Evolutionary conservation across 2,888 invertebrate genomes (phyloP).

Genomic region (Mythimna pallens): DNA sequence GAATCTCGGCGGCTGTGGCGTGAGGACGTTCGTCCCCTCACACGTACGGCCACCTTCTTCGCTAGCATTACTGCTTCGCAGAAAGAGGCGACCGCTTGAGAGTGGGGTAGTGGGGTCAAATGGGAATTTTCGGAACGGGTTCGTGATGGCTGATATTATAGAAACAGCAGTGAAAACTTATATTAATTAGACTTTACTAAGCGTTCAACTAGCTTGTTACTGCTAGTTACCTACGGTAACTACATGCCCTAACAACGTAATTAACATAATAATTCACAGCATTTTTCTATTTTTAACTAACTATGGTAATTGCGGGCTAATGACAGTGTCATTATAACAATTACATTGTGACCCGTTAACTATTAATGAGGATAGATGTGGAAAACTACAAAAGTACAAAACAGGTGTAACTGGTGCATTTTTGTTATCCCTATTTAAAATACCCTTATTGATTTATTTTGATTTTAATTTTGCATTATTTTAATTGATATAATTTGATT

Average conservation of each 20-base stretch:
- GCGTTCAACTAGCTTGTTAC: not conserved
- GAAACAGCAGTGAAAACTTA: not conserved
- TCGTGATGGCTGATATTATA: too few species aligned
- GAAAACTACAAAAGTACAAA: conserved; percentile 23
- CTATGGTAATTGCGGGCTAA: conserved; percentile 41
- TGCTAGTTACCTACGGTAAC: not conserved
- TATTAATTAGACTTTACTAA: not conserved
- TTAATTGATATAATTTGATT: too few species aligned
- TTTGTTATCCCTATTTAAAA: too few species aligned
- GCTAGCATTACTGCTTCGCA: too few species aligned
- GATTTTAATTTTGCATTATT: too few species aligned
- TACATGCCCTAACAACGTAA: conserved; percentile 5
- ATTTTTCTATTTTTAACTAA: conserved; percentile 47
- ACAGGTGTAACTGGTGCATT: not conserved
- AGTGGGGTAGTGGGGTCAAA: too few species aligned
- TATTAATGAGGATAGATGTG: conserved; percentile 1
- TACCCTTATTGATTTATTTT: too few species aligned
- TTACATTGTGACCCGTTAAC: conserved; percentile 28
- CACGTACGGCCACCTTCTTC: too few species aligned
- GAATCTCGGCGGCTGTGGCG: too few species aligned
- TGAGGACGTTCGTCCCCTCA: too few species aligned
- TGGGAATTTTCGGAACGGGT: too few species aligned
- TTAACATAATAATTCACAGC: conserved; percentile 35
- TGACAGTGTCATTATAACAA: conserved; percentile 48
- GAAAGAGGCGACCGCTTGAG: too few species aligned